Conservation (phyloP, 35 echinoderm and acorn worm genomes). For the Apostichopus californicus region DNA sequence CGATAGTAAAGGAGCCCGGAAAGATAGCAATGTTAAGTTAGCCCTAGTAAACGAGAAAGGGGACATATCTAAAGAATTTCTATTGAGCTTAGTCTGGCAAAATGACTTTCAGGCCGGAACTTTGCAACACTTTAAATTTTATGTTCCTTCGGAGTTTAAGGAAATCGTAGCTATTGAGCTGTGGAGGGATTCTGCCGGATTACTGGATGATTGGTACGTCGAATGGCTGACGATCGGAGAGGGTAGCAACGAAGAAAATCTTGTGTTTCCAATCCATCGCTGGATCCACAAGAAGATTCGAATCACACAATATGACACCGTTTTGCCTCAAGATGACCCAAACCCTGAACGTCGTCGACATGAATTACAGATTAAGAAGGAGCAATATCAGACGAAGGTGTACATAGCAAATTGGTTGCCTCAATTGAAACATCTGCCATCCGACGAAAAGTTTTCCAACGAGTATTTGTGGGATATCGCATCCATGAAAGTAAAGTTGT, state of each 20-base stretch:
- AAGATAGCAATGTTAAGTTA: neutral
- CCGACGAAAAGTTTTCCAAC: conserved; percentile 57
- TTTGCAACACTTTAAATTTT: neutral
- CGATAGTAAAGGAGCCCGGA: neutral
- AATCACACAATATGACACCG: conserved; percentile 55
- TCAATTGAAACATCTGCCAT: conserved; percentile 1
- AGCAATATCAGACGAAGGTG: conserved; percentile 56
- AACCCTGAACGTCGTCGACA: conserved; percentile 49
- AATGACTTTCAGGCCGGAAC: neutral
- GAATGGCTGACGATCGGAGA: neutral
- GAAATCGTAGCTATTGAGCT: neutral
- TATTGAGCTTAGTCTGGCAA: neutral
- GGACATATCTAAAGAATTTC: neutral
- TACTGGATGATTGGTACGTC: neutral
- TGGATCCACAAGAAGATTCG: conserved; percentile 48
- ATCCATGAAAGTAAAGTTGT: neutral
- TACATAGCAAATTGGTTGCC: conserved; percentile 38
- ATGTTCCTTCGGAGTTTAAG: neutral
- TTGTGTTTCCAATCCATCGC: conserved; percentile 73
- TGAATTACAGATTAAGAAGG: conserved; percentile 64
- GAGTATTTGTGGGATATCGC: conserved; percentile 35
- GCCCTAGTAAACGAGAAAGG: neutral
- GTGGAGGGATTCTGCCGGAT: neutral
- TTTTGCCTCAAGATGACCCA: conserved; percentile 71
- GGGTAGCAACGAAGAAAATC: neutral